Base-by-base conservation (phyloP, 1,140 invertebrate genomes). In the Micrasema longulum region DNA sequence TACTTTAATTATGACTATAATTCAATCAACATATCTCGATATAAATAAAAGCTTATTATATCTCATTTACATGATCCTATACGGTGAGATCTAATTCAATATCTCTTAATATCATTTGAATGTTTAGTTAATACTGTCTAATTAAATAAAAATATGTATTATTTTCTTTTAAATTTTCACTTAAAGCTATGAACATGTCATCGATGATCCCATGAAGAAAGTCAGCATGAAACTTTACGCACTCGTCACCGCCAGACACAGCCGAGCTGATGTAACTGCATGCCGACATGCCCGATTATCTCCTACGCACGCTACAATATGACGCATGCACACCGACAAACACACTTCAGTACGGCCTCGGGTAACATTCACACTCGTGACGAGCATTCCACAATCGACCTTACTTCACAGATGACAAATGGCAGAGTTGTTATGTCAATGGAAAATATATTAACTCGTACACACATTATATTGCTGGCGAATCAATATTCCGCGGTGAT, bases 81-180 rank as follows among this genome's bases (percentile, higher is more conserved):
- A 70, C 72, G 66, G 48, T 75, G 74, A 75, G 74, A 75, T 75
- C 74, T 75, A 72, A 75, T 67, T 69, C 70, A 75, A 75, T 75
- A 75, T 75, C 74, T 75, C 74, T 75, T 75, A 75, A 75, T 75
- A 75, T 75, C 74, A 70, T 69, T 75, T 75, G 74, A 75, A 75
- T 75, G 74, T 75, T 75, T 66, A 65, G 70, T 75, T 75, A 75
- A 75, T 75, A 75, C 74, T 75, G 74, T 72, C 74, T 75, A 75
- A 75, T 72, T 69, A 75, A 75, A 75, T 75, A 72, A 72, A 69
- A 72, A 72, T 75, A 72, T 72, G 53, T 52, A 41, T 73, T 47
- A 63, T 64, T 63, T 69, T 69, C 35, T 66, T 38, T 69, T 69
- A 38, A 69, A 64, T 70, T 62, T 69, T 76, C 70, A 67, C 74